phyloP scores from a whole-genome alignment of 1,140 invertebrate genomes.

The Ips nitidus region DNA sequence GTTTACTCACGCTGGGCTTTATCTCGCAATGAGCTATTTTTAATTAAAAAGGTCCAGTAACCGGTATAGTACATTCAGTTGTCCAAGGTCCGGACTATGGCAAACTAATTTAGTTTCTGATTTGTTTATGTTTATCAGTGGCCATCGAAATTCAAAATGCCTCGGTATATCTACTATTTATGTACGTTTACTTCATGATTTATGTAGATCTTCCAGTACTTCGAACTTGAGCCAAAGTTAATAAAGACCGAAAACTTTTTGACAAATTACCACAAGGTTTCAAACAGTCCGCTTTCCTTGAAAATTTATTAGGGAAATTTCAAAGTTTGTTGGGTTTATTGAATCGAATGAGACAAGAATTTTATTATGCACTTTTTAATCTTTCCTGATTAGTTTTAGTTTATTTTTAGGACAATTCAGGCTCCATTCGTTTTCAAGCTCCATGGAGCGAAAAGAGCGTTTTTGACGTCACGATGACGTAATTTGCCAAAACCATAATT shows the following conservation, averaged over 20 bases:
- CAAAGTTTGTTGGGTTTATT: slow-evolving; percentile 6
- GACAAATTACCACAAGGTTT: slow-evolving; percentile 15
- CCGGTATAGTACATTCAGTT: too few relatives aligned
- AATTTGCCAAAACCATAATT: too few relatives aligned
- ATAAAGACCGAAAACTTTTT: slow-evolving; percentile 20
- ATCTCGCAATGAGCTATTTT: too few relatives aligned
- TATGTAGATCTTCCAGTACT: slow-evolving; percentile 12
- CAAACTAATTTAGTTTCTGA: too few relatives aligned
- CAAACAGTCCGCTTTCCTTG: slow-evolving; percentile 1
- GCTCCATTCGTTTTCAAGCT: too few relatives aligned
- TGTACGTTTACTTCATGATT: slow-evolving; percentile 9
- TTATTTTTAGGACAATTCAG: too few relatives aligned
- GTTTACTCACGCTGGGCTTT: too few relatives aligned
- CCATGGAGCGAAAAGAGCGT: too few relatives aligned
- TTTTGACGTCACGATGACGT: too few relatives aligned
- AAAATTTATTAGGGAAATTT: slow-evolving; percentile 12
- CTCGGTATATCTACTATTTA: slow-evolving; percentile 12
- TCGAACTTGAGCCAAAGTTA: slow-evolving; percentile 13
- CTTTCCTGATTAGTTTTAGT: too few relatives aligned
- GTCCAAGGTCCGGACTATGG: too few relatives aligned
- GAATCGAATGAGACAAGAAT: slow-evolving; percentile 12
- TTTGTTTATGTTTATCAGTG: background rate
- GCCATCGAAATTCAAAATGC: background rate
- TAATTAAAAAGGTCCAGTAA: too few relatives aligned
- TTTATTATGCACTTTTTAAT: background rate